Base-by-base conservation (phyloP, 2,113 vertebrate species). In the Aramus guarauna region DNA sequence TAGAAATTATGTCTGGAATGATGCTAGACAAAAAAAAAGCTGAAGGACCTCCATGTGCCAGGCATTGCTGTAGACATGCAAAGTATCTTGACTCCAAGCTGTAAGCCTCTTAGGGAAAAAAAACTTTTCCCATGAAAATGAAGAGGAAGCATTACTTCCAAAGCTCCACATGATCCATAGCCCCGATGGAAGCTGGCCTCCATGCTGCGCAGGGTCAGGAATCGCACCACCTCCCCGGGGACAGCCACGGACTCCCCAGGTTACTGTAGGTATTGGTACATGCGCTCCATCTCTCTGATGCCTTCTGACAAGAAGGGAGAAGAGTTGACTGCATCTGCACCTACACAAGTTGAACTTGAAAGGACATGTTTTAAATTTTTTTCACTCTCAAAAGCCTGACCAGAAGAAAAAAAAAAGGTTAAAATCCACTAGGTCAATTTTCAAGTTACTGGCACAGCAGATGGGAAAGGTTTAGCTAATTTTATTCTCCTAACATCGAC, bases 51-150 rank as follows among this genome's bases (percentile, higher is more conserved):
- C 14, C 34, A 43, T 16, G 4, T 29, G 23, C 5, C 66, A 82
- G 15, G 36, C 17, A 11, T 4, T 26, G 37, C 18, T 48, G 50
- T 3, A 10, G 6, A 41, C 4, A 13, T 14, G 14, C 7, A 30
- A 75, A 63, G 5, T 7, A 26, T 21, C 19, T 73, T 43, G 52
- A 0, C 10, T 36, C 36, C 34, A 53, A n/a, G 15, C 29, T 72
- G 2, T 18, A 27, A 69, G 30, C 12, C 14, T 6, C 17, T 21
- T 12, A 6, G 24, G 9, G 5, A 4, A 55, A 45, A 85, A 71
- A 29, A 53, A 2, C 9, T 18, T 19, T 22, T 26, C 18, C 43
- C 18, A 3, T 34, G 36, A 30, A 50, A 41, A 55, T 0, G 0
- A 71, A 69, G 30, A 71, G 21, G 39, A 39, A 45, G 29, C 5